These are phyloP conservation scores for Urocolius indicus DNA, from an alignment of 2,113 vertebrate genomes.

Conservation along the genomic window DNA sequence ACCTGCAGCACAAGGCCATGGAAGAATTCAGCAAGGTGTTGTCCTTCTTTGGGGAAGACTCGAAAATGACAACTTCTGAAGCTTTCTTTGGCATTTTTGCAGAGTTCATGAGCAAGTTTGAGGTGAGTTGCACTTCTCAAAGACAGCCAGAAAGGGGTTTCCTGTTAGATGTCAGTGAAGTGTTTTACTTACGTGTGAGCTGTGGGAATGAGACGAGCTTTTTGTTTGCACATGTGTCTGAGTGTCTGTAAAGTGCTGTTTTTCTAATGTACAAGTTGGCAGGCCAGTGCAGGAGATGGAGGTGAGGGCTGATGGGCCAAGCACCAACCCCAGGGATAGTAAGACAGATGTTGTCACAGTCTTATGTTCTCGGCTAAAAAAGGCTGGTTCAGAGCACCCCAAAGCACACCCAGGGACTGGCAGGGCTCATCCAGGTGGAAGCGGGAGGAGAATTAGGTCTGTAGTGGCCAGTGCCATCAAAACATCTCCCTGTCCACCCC, in stretches of 20 bases:
- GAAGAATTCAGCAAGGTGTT: slow-evolving; percentile 91
- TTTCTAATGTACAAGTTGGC: not conserved
- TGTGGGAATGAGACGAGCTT: rapidly evolving
- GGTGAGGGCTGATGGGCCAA: not conserved
- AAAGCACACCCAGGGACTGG: not conserved
- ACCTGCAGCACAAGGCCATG: slow-evolving; percentile 89
- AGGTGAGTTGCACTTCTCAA: slow-evolving; percentile 78
- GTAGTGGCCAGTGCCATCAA: not conserved
- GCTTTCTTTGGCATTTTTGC: slow-evolving; percentile 96
- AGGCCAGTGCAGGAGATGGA: not conserved
- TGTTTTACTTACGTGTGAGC: rapidly evolving
- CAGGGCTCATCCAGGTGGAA: not conserved
- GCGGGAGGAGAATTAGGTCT: not conserved
- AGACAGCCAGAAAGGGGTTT: not conserved
- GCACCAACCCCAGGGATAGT: not conserved
- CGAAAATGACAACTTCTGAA: slow-evolving; percentile 90
- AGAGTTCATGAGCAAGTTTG: slow-evolving; percentile 96
- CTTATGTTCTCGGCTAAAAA: rapidly evolving
- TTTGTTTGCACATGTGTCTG: not conserved
- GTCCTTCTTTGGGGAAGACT: slow-evolving; percentile 94
- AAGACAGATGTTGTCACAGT: not conserved
- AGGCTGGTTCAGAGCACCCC: not conserved
- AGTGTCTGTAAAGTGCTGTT: not conserved
- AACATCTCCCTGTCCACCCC: not conserved
- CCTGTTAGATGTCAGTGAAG: not conserved